These are phyloP conservation scores for Cephus pygmeus DNA, from an alignment of 2,888 invertebrate genomes.

Conservation along the genomic window DNA sequence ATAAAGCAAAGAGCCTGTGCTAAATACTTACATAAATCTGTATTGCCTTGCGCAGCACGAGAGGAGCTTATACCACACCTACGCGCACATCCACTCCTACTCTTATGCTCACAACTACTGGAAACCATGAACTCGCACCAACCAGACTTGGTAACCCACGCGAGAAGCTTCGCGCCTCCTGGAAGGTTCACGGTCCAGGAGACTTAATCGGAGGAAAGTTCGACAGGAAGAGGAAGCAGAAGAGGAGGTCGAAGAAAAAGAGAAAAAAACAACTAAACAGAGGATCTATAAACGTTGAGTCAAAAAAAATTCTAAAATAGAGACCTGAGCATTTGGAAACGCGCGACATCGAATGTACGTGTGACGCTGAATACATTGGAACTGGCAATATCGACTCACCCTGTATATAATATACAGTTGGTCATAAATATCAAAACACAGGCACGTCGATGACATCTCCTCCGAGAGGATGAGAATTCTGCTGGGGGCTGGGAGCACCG, in stretches of 20 bases:
- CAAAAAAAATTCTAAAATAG: background rate
- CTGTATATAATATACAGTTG: constrained; percentile 25
- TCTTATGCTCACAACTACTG: constrained; percentile 22
- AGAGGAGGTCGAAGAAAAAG: background rate
- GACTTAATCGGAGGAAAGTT: constrained; percentile 14
- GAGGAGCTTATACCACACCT: constrained; percentile 56
- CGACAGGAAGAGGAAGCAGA: constrained; percentile 5
- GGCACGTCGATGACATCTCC: constrained; percentile 45
- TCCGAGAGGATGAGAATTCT: constrained; percentile 44
- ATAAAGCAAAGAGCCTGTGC: constrained; percentile 65
- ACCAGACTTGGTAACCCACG: background rate
- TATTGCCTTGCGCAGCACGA: constrained; percentile 62
- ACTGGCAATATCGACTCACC: background rate
- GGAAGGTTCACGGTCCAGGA: background rate
- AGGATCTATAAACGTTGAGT: background rate
- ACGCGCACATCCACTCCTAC: constrained; percentile 24
- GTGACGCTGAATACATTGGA: background rate
- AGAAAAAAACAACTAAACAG: background rate
- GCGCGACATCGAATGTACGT: background rate
- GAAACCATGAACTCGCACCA: background rate
- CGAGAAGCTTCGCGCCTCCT: constrained; percentile 3
- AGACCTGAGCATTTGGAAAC: background rate
- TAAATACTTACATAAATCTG: constrained; percentile 67
- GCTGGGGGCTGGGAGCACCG: constrained; percentile 36
- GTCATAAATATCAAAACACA: constrained; percentile 57